Conservation (phyloP, 2,113 vertebrate genomes). For the Tragelaphus strepsiceros region DNA sequence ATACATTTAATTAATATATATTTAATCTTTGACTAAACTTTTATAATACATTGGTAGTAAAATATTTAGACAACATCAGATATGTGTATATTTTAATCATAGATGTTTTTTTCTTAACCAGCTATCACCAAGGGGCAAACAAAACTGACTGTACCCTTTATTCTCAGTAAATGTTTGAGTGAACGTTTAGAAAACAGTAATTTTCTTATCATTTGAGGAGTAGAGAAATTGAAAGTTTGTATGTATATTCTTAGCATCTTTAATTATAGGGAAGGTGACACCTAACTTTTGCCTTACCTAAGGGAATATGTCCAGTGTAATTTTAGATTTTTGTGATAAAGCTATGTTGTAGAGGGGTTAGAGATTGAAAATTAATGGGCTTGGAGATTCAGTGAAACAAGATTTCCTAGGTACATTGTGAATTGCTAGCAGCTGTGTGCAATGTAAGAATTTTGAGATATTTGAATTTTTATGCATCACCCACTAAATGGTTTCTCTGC, state of each 20-base stretch:
- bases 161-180: not conserved
- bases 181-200: slow-evolving; percentile 1
- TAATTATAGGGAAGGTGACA: not conserved
- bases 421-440: not conserved
- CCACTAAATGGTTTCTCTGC: not conserved
- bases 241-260: not conserved
- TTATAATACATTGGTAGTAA: not conserved
- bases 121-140: not conserved
- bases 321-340: slow-evolving; percentile 30
- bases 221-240: not conserved
- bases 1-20: not conserved
- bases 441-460: not conserved
- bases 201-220: not conserved
- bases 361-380: not conserved
- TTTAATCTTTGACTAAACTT: not conserved
- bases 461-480: not conserved
- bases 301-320: not conserved
- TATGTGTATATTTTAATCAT: not conserved
- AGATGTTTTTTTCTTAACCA: not conserved
- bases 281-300: not conserved
- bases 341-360: not conserved
- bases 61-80: not conserved
- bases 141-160: not conserved
- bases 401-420: not conserved
- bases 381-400: not conserved